Conservation (phyloP, 2,888 invertebrate species). For the Cyclophora albipunctata region DNA sequence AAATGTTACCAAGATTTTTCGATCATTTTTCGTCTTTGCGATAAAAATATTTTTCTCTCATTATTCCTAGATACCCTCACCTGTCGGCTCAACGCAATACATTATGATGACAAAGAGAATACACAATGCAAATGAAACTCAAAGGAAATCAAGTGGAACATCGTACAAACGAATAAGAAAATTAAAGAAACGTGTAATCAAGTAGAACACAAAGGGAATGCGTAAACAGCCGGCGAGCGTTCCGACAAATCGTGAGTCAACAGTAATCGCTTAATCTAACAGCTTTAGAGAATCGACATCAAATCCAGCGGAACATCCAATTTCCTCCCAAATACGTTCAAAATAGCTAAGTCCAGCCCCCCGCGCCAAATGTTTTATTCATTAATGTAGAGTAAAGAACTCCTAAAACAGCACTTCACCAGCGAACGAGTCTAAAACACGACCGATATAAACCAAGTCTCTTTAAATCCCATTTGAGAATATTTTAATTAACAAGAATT, state of each 20-base stretch:
- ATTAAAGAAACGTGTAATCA: too few species aligned
- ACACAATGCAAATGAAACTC: too few species aligned
- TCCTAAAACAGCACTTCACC: constrained; percentile 55
- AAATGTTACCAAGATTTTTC: too few species aligned
- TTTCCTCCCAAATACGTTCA: constrained; percentile 4
- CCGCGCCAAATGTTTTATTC: constrained; percentile 55
- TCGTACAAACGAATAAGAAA: too few species aligned
- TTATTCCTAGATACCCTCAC: too few species aligned
- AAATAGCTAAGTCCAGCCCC: constrained; percentile 7
- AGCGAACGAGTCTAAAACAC: constrained; percentile 6
- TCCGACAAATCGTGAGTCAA: constrained; percentile 6
- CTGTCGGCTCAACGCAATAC: too few species aligned
- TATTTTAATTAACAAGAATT: constrained; percentile 38
- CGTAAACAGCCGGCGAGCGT: neutral
- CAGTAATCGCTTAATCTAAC: constrained; percentile 10
- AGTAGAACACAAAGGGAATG: neutral
- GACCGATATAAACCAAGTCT: constrained; percentile 31
- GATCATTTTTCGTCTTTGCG: too few species aligned
- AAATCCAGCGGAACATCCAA: constrained; percentile 5
- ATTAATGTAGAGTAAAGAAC: constrained; percentile 45
- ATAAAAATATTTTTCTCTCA: too few species aligned
- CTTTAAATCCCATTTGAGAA: constrained; percentile 47
- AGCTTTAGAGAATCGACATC: neutral
- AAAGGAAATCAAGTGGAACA: too few species aligned
- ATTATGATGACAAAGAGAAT: too few species aligned